Percentiles rank a stretch among this genome's conserved stretches.
phyloP scores from a whole-genome alignment of 2,888 invertebrate genomes.

The Tenthredo distinguenda region DNA sequence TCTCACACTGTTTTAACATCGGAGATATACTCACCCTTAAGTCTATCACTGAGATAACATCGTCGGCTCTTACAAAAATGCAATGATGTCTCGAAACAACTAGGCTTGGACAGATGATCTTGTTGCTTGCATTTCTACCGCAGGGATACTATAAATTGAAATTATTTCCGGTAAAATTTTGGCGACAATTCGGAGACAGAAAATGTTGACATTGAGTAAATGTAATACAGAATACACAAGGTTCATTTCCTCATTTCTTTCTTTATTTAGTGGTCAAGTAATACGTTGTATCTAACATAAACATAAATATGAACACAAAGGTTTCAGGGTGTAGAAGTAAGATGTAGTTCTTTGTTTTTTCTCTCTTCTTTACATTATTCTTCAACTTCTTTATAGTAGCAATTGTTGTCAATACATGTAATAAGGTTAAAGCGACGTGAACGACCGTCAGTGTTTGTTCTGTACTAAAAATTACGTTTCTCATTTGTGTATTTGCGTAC shows the following conservation, averaged over 20 bases:
- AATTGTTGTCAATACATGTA: no score
- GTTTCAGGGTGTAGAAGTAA: neutral
- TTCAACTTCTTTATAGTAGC: neutral
- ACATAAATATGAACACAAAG: neutral
- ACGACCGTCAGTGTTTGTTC: no score
- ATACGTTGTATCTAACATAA: neutral
- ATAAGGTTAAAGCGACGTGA: no score
- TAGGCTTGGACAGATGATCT: slow-evolving; percentile 66
- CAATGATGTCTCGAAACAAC: slow-evolving; percentile 71
- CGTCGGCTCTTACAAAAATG: slow-evolving; percentile 60
- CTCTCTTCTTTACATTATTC: neutral
- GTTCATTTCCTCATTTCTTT: neutral
- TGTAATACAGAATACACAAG: neutral
- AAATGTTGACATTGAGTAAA: neutral
- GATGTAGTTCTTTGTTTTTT: neutral
- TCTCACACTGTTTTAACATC: neutral
- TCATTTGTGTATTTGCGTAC: neutral
- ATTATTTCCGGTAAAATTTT: neutral
- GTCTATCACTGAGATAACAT: slow-evolving; percentile 67
- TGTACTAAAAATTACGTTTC: neutral
- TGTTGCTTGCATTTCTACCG: slow-evolving; percentile 67
- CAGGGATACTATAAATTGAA: slow-evolving; percentile 67
- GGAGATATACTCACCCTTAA: slow-evolving; percentile 62
- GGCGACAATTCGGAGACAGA: neutral
- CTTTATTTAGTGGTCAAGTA: neutral